These are phyloP conservation scores for Uloborus plumipes DNA, from an alignment of 2,888 invertebrate species.

Conservation along the genomic window DNA sequence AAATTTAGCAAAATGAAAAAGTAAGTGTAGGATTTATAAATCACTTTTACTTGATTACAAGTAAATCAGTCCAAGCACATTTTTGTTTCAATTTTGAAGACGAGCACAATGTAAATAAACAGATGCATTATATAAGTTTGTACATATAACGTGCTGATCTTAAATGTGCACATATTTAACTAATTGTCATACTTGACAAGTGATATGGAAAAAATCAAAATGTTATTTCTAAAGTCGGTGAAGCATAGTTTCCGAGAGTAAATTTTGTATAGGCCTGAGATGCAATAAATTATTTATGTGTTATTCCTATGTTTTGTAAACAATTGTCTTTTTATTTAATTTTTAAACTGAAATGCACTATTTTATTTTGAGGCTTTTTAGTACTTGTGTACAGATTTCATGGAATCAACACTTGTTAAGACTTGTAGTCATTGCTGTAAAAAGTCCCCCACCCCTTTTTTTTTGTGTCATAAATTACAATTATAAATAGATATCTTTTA, in stretches of 20 bases:
- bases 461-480: conserved; percentile 16
- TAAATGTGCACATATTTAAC: conserved; percentile 56
- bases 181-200: conserved; percentile 43
- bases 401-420: conserved; percentile 14
- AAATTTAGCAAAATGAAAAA: conserved; percentile 19
- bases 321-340: conserved; percentile 22
- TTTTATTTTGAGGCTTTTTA: not conserved
- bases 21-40: conserved; percentile 11
- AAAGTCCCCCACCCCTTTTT: conserved; percentile 26
- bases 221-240: conserved; percentile 13
- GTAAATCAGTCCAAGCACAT: conserved; percentile 39
- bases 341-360: conserved; percentile 1
- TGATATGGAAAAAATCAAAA: conserved; percentile 57
- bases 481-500: conserved; percentile 6
- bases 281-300: conserved; percentile 58
- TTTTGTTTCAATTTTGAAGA: conserved; percentile 33
- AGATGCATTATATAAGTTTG: conserved; percentile 52
- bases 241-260: conserved; percentile 24
- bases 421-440: conserved; percentile 23
- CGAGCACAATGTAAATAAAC: conserved; percentile 63
- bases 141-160: conserved; percentile 46
- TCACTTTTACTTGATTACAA: conserved; percentile 15
- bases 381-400: conserved; percentile 10
- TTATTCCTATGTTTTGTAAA: conserved; percentile 31
- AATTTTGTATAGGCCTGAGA: conserved; percentile 58